Conservation (phyloP, 2,113 vertebrate genomes). For the Noturus placidus region DNA sequence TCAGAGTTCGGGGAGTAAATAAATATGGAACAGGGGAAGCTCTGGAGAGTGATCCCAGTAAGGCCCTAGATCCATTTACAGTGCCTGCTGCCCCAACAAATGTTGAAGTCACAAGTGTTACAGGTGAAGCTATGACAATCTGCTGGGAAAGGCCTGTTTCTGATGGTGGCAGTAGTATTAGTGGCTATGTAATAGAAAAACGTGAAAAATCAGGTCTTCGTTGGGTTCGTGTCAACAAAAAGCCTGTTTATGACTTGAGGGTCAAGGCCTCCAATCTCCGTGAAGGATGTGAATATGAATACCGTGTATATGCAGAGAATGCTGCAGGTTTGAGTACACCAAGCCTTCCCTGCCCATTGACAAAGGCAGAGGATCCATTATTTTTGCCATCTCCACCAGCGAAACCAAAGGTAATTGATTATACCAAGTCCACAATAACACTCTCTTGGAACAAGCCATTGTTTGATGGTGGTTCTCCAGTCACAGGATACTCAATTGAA, state of each 20-base stretch:
- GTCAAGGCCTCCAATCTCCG: constrained; percentile 92
- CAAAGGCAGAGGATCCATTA: constrained; percentile 89
- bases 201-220: constrained; percentile 91
- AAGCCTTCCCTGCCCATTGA: constrained; percentile 82
- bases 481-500: constrained; percentile 91
- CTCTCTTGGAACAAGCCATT: constrained; percentile 90
- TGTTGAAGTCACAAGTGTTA: constrained; percentile 89
- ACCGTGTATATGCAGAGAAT: constrained; percentile 95
- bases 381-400: constrained; percentile 92
- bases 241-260: constrained; percentile 95
- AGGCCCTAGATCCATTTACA: constrained; percentile 91
- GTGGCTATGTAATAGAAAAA: constrained; percentile 93
- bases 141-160: constrained; percentile 94
- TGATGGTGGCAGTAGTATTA: constrained; percentile 92
- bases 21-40: constrained; percentile 93
- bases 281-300: constrained; percentile 93
- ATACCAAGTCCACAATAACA: constrained; percentile 83
- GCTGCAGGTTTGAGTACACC: constrained; percentile 90
- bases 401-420: constrained; percentile 91
- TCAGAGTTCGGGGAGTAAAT: constrained; percentile 92
- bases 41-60: constrained; percentile 86
- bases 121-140: constrained; percentile 92
- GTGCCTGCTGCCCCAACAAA: constrained; percentile 85
- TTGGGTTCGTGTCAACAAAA: constrained; percentile 98
- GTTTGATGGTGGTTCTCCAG: constrained; percentile 92